phyloP scores from a whole-genome alignment of 2,797 vertebrate species.

The Pseudochromis fuscus region DNA sequence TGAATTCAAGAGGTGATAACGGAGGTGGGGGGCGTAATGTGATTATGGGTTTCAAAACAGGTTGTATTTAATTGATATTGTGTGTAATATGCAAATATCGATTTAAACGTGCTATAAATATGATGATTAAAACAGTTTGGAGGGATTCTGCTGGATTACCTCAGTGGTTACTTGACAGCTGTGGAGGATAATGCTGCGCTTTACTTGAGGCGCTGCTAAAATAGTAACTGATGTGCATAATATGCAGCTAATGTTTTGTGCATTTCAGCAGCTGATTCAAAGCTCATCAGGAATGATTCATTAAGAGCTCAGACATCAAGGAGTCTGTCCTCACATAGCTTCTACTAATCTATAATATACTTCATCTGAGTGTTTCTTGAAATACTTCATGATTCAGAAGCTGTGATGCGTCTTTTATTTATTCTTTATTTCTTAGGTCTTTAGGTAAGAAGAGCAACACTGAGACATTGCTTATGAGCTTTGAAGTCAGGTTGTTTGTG shows the following conservation, averaged over 20 bases:
- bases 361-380: background rate
- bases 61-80: background rate
- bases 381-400: background rate
- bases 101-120: background rate
- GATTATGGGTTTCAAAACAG: background rate
- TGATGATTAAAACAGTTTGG: background rate
- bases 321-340: constrained; percentile 1
- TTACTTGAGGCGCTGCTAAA: background rate
- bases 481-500: background rate
- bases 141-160: background rate
- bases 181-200: background rate
- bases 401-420: background rate
- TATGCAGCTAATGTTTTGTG: background rate
- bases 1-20: constrained; percentile 25
- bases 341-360: background rate
- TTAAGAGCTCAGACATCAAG: constrained; percentile 3
- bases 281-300: constrained; percentile 5
- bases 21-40: background rate
- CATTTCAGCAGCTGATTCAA: constrained; percentile 10
- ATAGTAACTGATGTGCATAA: background rate
- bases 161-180: background rate
- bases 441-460: too few species aligned
- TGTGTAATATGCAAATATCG: background rate
- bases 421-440: background rate
- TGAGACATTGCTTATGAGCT: background rate